Base-by-base conservation (phyloP, 2,113 vertebrate genomes). In the Crypturellus undulatus region DNA sequence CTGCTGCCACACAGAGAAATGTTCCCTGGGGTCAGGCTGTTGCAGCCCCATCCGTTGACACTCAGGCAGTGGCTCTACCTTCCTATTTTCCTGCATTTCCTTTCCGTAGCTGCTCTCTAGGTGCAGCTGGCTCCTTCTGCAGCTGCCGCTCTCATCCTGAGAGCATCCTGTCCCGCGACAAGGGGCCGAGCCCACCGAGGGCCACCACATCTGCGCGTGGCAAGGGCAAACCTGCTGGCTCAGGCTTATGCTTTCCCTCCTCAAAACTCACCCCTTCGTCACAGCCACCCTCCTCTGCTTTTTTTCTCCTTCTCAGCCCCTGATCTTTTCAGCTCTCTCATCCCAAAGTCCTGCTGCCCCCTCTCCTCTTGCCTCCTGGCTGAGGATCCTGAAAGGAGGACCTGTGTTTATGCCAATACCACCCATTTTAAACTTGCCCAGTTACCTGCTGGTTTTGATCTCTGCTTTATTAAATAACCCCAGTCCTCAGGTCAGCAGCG, bases 1-100 rank as follows among this genome's bases (percentile, higher is more conserved):
- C 16, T 67, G 42, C 26, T 64, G 75, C 51, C 15, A 42, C 6
- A 2, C 0, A 0, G 56, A 42, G 47, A 1, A 64, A 34, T 21
- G 45, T 20, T 43, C 9, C 30, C 45, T 34, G 52, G 28, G 28
- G 5, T 6, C 30, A 19, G 63, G 24, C 26, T 43, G 49, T 5
- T 45, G 24, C 56, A 38, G 9, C 19, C 42, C n/a, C 21, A 8
- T 28, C 70, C 45, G 51, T 6, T 60, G 82, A 28, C 1, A 3
- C 10, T 34, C 36, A 19, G 4, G 6, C 30, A n/a, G 52, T 38
- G 43, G 49, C 18, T 20, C 52, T 73, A 36, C 60, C 19, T 59
- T 38, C 78, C 21, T 30, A 7, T 51, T 81, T 81, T 80, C 42
- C 51, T 52, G 21, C 49, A 43, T 19, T 43, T 71, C 21, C 14